Base-by-base conservation (phyloP, 2,888 invertebrate species). In the Branchellion lobata region DNA sequence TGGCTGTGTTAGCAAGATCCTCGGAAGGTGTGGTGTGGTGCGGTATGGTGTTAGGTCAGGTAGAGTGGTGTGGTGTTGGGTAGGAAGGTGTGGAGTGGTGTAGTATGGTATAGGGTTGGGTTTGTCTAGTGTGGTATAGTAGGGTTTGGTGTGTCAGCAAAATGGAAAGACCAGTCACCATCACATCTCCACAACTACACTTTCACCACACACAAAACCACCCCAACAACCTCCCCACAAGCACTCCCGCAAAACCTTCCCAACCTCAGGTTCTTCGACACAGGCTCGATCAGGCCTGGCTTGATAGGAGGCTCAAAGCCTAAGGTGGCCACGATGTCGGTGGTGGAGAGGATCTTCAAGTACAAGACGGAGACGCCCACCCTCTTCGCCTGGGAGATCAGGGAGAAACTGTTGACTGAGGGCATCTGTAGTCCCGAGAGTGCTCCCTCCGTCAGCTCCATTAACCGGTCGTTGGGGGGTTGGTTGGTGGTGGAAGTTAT, bases 351-450 rank as follows among this genome's bases (percentile, higher is more conserved):
- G 89, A 96, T 97, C 84, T 91, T 96, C 47, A 92, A 95, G 3
- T 91, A 95, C 85, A 96, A 96, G 87, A 94, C 94, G 86, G 95
- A 96, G 87, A 95, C 96, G 88, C 96, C 96, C 0, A 94, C 94
- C 3, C 93, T 96, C 92, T 96, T 96, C 87, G 96, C 96, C 14
- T 96, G 96, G 95, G 96, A 96, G 90, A 96, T 96, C 83, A 90
- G 96, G 93, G 87, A 96, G 88, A 92, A 94, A 84, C 90, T 96
- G 82, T 91, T 96, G 79, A 91, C 93, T 71, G 95, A 95, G 85
- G 91, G 95, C 80, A 93, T 95, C 83, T 96, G 95, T 86, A 95
- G 95, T 87, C 86, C 88, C 40, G 86, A 86, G 33, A 85, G 87
- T 80, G 93, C 95, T 84, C 96, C 96, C 0, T 95, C 95, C 11